A percentile compares a stretch with the other conserved stretches of the same genome.
Conservation (phyloP, 2,888 invertebrate genomes). For the Parascotia fuliginaria region DNA sequence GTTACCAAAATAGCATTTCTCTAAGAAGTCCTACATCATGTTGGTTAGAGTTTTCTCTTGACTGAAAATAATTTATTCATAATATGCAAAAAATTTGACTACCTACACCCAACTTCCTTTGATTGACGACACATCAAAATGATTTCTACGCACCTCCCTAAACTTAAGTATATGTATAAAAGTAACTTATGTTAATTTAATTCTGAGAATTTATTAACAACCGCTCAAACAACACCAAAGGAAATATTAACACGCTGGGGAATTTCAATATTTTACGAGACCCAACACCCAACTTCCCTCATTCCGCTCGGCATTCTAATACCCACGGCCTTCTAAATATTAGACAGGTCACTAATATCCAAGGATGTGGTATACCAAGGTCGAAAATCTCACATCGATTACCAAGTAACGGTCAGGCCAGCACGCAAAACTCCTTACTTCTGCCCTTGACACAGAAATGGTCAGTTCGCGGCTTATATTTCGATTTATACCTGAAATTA, state of each 20-base stretch:
- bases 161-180: not conserved
- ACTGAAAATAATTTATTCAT: no score
- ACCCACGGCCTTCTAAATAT: constrained; percentile 54
- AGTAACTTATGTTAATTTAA: not conserved
- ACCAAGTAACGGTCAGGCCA: constrained; percentile 52
- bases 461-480: constrained; percentile 56
- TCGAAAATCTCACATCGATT: constrained; percentile 83
- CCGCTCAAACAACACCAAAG: not conserved
- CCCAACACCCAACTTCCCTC: constrained; percentile 18
- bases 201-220: constrained; percentile 1
- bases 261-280: constrained; percentile 2
- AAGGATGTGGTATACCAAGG: constrained; percentile 78
- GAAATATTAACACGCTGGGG: not conserved
- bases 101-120: no score
- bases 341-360: constrained; percentile 70
- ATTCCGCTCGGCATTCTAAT: constrained; percentile 29
- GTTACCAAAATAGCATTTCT: no score
- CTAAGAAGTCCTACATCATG: no score
- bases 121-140: no score
- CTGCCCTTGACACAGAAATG: constrained; percentile 83
- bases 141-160: not conserved
- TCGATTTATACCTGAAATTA: constrained; percentile 67
- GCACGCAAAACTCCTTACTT: constrained; percentile 79
- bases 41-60: no score
- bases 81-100: no score